phyloP scores from a whole-genome alignment of 2,888 invertebrate species.

The Nomada ferruginata region DNA sequence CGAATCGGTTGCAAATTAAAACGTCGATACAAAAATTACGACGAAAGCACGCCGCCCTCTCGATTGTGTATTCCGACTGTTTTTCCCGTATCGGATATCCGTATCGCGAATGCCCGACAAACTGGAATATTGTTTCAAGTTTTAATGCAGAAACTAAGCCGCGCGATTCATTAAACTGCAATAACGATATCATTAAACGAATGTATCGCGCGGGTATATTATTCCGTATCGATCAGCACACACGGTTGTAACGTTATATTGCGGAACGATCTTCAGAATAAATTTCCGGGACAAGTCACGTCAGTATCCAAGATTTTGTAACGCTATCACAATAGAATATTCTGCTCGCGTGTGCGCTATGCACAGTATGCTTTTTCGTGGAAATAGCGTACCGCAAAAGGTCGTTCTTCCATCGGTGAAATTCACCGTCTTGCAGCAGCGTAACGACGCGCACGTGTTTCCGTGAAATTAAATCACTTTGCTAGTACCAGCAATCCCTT shows the following conservation, averaged over 20 bases:
- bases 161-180: constrained; percentile 14
- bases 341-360: constrained; percentile 37
- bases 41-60: not conserved
- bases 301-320: constrained; percentile 37
- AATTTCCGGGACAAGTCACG: constrained; percentile 16
- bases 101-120: not conserved
- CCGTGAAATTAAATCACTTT: constrained; percentile 44
- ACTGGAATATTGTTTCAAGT: constrained; percentile 2
- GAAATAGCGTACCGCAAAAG: constrained; percentile 39
- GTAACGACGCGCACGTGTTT: constrained; percentile 25
- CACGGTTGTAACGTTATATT: not conserved
- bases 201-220: constrained; percentile 11
- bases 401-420: constrained; percentile 27
- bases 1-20: constrained; percentile 5
- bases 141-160: not conserved
- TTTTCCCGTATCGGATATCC: not conserved
- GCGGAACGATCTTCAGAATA: constrained; percentile 16
- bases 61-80: not conserved
- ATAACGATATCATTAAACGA: constrained; percentile 18
- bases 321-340: constrained; percentile 30
- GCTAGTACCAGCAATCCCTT: not conserved
- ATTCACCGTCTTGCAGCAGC: constrained; percentile 35
- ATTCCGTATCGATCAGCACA: constrained; percentile 1
- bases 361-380: constrained; percentile 38
- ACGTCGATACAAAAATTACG: not conserved